Conservation (phyloP, 2,888 invertebrate species). For the Bedellia somnulentella region DNA sequence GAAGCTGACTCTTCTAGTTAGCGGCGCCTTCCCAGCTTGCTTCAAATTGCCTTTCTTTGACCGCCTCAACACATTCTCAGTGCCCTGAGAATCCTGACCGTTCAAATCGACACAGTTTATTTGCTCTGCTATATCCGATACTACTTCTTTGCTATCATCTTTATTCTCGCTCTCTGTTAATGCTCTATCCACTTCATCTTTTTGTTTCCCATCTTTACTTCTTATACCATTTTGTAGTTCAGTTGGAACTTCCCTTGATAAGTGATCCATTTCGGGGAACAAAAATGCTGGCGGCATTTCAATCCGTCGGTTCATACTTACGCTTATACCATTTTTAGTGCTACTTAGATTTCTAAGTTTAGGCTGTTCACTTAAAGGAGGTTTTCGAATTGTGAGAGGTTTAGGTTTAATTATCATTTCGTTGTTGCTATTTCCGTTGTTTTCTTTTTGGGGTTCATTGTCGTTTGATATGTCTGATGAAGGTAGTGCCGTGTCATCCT, state of each 20-base stretch:
- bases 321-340: constrained; percentile 63
- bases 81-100: constrained; percentile 56
- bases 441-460: constrained; percentile 42
- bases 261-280: constrained; percentile 74
- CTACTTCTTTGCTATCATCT: constrained; percentile 41
- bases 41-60: constrained; percentile 82
- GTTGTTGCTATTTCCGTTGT: constrained; percentile 31
- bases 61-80: constrained; percentile 64
- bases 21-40: constrained; percentile 70
- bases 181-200: constrained; percentile 47
- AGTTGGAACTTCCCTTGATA: constrained; percentile 47
- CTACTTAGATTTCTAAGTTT: constrained; percentile 66
- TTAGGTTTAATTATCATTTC: constrained; percentile 73
- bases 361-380: constrained; percentile 78
- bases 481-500: constrained; percentile 22
- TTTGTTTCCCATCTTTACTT: constrained; percentile 26
- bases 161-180: constrained; percentile 33
- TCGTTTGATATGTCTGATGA: constrained; percentile 35
- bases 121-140: constrained; percentile 50
- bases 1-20: constrained; percentile 89
- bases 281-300: constrained; percentile 84
- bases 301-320: constrained; percentile 72
- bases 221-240: constrained; percentile 35
- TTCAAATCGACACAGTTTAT: constrained; percentile 52
- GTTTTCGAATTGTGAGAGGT: constrained; percentile 81